A percentile compares a stretch with the other conserved stretches of the same genome.
phyloP scores from a whole-genome alignment of 2,888 invertebrate genomes.

The Drosophila robusta region DNA sequence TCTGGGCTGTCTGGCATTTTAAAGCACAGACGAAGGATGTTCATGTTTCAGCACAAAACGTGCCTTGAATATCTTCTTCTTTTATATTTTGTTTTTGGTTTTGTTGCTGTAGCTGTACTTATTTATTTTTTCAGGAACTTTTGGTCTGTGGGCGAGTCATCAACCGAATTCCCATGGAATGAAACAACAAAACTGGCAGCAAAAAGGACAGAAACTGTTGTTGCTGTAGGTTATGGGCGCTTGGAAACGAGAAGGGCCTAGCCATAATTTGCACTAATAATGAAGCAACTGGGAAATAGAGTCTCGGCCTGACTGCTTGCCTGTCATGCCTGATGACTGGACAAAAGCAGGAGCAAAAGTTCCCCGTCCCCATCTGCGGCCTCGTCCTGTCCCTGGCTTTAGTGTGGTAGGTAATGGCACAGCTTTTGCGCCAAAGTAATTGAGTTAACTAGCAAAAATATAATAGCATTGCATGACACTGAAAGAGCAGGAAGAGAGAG shows the following conservation, averaged over 20 bases:
- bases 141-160: conserved; percentile 49
- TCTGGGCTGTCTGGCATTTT: conserved; percentile 38
- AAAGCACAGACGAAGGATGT: conserved; percentile 54
- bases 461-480: conserved; percentile 44
- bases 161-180: conserved; percentile 50
- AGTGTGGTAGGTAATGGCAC: conserved; percentile 52
- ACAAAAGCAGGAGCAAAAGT: conserved; percentile 24
- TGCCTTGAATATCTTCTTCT: conserved; percentile 56
- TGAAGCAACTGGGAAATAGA: conserved; percentile 62
- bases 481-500: background rate
- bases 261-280: conserved; percentile 71
- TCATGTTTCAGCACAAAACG: conserved; percentile 50
- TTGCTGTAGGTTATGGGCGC: conserved; percentile 23
- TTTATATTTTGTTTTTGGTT: conserved; percentile 5
- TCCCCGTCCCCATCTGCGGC: background rate
- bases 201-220: conserved; percentile 40
- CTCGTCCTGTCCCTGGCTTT: background rate
- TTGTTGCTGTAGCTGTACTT: conserved; percentile 12
- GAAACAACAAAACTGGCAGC: conserved; percentile 51
- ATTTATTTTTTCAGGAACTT: conserved; percentile 29
- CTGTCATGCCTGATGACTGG: conserved; percentile 51
- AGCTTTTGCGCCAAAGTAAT: conserved; percentile 61
- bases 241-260: conserved; percentile 1
- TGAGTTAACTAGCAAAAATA: conserved; percentile 64
- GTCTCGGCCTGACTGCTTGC: conserved; percentile 22